Conservation (phyloP, 2,113 vertebrate genomes). For the Balaenoptera acutorostrata region DNA sequence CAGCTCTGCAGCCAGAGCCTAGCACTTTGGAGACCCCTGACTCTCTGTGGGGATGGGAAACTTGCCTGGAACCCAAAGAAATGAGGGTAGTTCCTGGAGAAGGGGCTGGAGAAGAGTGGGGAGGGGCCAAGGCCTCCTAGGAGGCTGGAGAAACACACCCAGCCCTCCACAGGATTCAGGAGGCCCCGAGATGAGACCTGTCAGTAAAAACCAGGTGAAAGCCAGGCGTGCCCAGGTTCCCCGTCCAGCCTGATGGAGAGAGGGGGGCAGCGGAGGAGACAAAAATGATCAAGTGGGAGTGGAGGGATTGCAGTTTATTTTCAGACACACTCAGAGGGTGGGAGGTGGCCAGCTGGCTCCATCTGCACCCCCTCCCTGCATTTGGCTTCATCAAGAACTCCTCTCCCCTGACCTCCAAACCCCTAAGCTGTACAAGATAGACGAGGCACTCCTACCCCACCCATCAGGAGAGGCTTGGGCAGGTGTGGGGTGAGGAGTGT, state of each 20-base stretch:
- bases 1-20: neutral
- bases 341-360: neutral
- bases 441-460: neutral
- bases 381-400: slow-evolving; percentile 43
- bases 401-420: neutral
- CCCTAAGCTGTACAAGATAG: neutral
- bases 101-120: neutral
- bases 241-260: neutral
- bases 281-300: neutral
- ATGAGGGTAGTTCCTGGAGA: neutral
- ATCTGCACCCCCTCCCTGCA: neutral
- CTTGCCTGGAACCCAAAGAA: neutral
- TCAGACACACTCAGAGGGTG: neutral
- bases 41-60: neutral
- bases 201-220: neutral
- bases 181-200: neutral
- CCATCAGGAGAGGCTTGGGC: neutral
- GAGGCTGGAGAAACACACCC: neutral
- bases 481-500: neutral
- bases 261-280: neutral
- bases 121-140: neutral
- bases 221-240: neutral
- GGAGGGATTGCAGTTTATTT: slow-evolving; percentile 66
- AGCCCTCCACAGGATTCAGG: neutral
- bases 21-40: neutral